Base-by-base conservation (phyloP, 2,113 vertebrate species). In the Poeciliopsis retropinna region DNA sequence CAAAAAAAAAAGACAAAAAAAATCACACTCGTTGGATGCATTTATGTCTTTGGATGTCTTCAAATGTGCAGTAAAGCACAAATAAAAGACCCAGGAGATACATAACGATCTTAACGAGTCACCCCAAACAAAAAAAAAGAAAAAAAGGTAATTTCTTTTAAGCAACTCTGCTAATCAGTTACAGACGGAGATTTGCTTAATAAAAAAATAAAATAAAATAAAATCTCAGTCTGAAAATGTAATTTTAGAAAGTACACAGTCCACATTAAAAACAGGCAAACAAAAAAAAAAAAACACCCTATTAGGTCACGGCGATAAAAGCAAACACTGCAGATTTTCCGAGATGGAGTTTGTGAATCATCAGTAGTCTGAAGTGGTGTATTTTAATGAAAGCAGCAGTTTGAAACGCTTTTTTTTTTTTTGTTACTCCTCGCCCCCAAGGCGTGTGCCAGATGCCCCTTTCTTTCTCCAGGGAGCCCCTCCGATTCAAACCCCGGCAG, bases 361-460 rank as follows among this genome's bases (percentile, higher is more conserved):
- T 78, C 39, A 72, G 81, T 67, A 64, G n/a, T 60, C 74, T 87
- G 85, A 90, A 90, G 84, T 79, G 81, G 70, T 89, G 71, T 71
- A 87, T 86, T 86, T 91, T 75, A 70, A 81, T 79, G 80, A 86
- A 80, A 85, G 85, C 78, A 81, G 77, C 80, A 76, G 73, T 86
- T 90, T 80, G 73, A 78, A 76, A 7, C 51, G 2, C 12, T 37
- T 37, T 11, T 12, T 3, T 65, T 81, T 73, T 15, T 41, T 41
- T 79, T 31, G 1, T 30, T 30, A 27, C 15, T 51, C 72, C 44
- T 15, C 64, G 81, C 72, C 78, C 85, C 60, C 28, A 68, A 86
- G 88, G 86, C 87, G 84, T 88, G 91, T 88, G 89, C 88, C 93
- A 94, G 92, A 94, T 94, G 93, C 91, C 92, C 79, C 83, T 87